Evolutionary conservation across 2,797 vertebrate species (phyloP).

Genomic region (Characodon lateralis): DNA sequence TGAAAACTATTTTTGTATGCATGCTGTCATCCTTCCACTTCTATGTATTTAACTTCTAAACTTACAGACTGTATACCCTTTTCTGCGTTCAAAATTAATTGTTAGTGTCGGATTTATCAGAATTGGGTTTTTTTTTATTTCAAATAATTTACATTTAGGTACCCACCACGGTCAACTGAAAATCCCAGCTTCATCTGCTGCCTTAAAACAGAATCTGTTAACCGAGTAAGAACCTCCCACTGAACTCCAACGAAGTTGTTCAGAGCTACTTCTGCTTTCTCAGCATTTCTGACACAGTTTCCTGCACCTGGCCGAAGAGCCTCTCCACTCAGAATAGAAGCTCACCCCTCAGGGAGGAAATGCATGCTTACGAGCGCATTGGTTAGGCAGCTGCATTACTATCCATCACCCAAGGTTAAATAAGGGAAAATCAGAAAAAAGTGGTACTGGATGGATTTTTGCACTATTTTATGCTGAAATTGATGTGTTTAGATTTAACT

Average conservation of each 20-base stretch:
- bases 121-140: no score
- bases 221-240: background rate
- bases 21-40: background rate
- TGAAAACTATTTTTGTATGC: background rate
- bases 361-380: background rate
- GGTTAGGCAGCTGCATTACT: background rate
- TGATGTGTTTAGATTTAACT: constrained; percentile 1
- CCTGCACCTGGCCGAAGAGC: constrained; percentile 42
- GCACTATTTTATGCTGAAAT: background rate
- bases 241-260: background rate
- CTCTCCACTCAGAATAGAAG: constrained; percentile 48
- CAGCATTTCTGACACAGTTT: constrained; percentile 4
- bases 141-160: no score
- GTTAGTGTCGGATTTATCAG: no score
- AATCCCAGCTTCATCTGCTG: background rate
- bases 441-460: background rate
- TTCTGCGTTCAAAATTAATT: background rate
- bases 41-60: background rate
- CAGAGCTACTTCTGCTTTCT: background rate
- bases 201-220: background rate
- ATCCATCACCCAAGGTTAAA: constrained; percentile 1
- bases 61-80: background rate
- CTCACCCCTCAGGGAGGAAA: constrained; percentile 29
- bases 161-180: background rate
- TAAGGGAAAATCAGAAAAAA: background rate